Conservation (phyloP, 2,113 vertebrate species). For the Corythornis madagascariensis region DNA sequence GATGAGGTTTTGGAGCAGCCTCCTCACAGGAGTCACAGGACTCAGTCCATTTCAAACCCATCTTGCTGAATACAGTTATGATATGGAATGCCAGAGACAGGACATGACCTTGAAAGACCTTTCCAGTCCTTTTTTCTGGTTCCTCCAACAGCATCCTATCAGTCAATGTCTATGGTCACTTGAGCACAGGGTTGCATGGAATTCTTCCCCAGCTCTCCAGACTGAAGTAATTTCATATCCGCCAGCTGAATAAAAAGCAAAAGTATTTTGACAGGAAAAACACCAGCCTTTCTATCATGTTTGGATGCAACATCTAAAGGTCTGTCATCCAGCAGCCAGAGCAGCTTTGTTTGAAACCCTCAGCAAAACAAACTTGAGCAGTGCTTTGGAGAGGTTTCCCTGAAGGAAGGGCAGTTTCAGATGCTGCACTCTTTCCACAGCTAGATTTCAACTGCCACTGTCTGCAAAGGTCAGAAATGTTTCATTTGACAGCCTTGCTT, state of each 20-base stretch:
- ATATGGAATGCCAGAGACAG: background rate
- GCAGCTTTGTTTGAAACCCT: background rate
- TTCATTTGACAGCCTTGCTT: background rate
- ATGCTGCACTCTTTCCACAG: background rate
- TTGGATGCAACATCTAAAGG: background rate
- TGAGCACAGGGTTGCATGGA: background rate
- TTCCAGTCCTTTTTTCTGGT: background rate
- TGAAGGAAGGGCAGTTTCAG: background rate
- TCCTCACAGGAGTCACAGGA: background rate
- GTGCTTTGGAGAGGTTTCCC: background rate
- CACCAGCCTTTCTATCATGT: background rate
- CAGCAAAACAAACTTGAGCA: background rate
- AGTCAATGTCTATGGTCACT: background rate
- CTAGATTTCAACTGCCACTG: background rate
- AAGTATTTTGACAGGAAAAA: background rate
- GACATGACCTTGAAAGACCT: background rate
- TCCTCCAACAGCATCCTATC: rapidly evolving
- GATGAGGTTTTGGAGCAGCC: background rate
- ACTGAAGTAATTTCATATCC: background rate
- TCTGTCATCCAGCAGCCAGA: background rate
- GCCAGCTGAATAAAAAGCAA: background rate
- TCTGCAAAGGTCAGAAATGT: conserved; percentile 18
- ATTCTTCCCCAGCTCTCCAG: background rate
- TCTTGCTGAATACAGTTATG: background rate
- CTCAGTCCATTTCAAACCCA: background rate